phyloP scores from a whole-genome alignment of 35 echinoderm and acorn worm species.

The Apostichopus californicus region DNA sequence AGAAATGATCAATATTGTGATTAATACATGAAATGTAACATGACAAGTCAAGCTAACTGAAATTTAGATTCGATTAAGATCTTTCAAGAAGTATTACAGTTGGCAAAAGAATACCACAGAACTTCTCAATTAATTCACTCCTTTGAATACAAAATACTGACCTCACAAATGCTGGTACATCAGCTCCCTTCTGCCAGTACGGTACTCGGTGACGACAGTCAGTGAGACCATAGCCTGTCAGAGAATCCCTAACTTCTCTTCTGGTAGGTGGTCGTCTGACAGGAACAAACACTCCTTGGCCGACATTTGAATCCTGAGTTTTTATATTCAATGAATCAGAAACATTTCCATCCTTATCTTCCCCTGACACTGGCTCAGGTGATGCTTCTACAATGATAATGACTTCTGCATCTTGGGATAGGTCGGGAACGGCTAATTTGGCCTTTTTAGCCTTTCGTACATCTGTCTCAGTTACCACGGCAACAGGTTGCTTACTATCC shows the following conservation, averaged over 20 bases:
- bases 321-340: not conserved
- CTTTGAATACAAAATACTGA: not conserved
- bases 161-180: conserved; percentile 60
- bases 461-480: too few species aligned
- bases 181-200: conserved; percentile 77
- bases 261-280: conserved; percentile 66
- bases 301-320: not conserved
- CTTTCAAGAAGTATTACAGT: too few species aligned
- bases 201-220: conserved; percentile 74
- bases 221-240: conserved; percentile 73
- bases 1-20: too few species aligned
- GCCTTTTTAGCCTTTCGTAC: too few species aligned
- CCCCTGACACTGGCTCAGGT: not conserved
- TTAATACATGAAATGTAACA: too few species aligned
- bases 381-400: not conserved
- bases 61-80: too few species aligned
- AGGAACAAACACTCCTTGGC: conserved; percentile 58
- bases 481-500: too few species aligned
- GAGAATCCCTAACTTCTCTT: conserved; percentile 28
- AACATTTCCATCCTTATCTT: not conserved
- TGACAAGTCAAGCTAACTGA: too few species aligned
- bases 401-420: too few species aligned
- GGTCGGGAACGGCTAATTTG: too few species aligned
- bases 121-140: too few species aligned
- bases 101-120: too few species aligned